A percentile compares a stretch with the other conserved stretches of the same genome.
Evolutionary conservation across 2,797 vertebrate species (phyloP).

Genomic region (Acipenser transmontanus): DNA sequence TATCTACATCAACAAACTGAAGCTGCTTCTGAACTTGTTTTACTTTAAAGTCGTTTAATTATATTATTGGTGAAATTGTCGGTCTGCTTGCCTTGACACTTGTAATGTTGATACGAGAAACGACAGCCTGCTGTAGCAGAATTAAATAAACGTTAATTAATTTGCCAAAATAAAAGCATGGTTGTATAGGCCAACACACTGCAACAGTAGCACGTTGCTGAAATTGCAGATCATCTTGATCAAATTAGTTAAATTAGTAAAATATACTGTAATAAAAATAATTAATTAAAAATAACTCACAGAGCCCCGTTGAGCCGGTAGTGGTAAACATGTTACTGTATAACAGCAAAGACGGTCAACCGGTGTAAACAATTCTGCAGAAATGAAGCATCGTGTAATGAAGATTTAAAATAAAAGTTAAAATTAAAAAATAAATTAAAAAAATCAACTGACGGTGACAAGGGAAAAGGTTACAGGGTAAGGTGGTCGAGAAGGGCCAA

Average conservation of each 20-base stretch:
- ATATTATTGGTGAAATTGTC: too few relatives aligned
- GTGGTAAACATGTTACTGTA: not conserved
- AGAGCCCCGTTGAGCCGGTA: not conserved
- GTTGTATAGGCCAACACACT: not conserved
- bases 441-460: not conserved
- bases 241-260: not conserved
- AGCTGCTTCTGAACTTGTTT: too few relatives aligned
- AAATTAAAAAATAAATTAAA: not conserved
- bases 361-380: not conserved
- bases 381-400: not conserved
- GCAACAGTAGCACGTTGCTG: not conserved
- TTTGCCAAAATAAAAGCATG: not conserved
- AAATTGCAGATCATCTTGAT: not conserved
- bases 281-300: constrained; percentile 1
- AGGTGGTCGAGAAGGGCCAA: not conserved
- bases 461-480: not conserved
- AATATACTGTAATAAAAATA: not conserved
- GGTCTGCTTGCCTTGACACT: too few relatives aligned
- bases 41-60: too few relatives aligned
- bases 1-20: too few relatives aligned
- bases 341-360: not conserved
- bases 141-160: not conserved
- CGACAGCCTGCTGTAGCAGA: not conserved
- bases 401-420: not conserved
- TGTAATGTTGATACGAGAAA: too few relatives aligned